A percentile compares a stretch with the other conserved stretches of the same genome.
These are phyloP conservation scores for Thecophora atra DNA, from an alignment of 2,888 invertebrate genomes.

Conservation along the genomic window DNA sequence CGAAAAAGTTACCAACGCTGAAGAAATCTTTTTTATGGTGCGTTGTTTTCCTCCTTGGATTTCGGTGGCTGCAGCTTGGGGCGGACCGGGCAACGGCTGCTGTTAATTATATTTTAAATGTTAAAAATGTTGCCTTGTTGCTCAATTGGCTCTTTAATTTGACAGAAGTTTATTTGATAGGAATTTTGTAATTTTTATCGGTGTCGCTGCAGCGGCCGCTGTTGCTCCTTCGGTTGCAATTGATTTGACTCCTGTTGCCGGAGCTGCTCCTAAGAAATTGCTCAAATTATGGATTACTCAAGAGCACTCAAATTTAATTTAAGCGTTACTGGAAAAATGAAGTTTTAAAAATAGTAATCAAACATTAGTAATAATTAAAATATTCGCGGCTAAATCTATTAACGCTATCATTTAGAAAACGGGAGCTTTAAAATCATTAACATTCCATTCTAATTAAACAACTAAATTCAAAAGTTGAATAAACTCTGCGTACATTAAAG, in stretches of 20 bases:
- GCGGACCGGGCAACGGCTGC: too few species aligned
- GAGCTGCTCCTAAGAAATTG: constrained; percentile 22
- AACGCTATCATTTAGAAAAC: too few species aligned
- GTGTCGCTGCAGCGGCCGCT: constrained; percentile 6
- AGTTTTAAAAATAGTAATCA: neutral
- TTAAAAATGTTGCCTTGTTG: neutral
- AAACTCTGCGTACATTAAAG: too few species aligned
- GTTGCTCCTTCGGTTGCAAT: neutral
- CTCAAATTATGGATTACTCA: constrained; percentile 6
- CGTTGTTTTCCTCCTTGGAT: too few species aligned
- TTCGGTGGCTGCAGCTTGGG: too few species aligned
- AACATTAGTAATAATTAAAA: neutral
- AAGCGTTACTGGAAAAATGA: too few species aligned
- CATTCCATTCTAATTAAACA: too few species aligned
- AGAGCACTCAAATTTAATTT: neutral
- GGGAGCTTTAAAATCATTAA: too few species aligned
- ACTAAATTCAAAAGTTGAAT: too few species aligned
- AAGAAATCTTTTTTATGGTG: too few species aligned
- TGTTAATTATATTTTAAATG: neutral
- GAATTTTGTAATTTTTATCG: neutral
- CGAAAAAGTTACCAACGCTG: neutral
- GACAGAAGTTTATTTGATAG: neutral
- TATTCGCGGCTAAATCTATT: neutral
- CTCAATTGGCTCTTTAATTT: constrained; percentile 4
- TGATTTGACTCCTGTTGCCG: constrained; percentile 5